Conservation (phyloP, 2,888 invertebrate species). For the Andrena camellia region DNA sequence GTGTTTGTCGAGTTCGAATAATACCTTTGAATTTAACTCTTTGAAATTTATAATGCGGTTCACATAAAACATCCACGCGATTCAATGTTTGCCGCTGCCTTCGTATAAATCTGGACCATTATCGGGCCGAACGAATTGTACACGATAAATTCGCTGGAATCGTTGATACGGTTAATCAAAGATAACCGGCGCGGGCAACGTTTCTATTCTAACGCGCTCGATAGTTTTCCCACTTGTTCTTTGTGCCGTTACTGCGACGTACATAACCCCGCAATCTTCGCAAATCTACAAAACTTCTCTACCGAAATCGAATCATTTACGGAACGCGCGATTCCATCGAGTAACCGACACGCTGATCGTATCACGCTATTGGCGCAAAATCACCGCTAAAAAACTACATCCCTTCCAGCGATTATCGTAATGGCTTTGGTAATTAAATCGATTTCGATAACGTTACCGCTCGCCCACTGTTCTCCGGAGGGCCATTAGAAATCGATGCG, state of each 20-base stretch:
- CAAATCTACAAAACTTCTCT: no score
- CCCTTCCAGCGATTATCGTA: constrained; percentile 23
- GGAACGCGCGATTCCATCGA: constrained; percentile 4
- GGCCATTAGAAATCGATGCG: constrained; percentile 27
- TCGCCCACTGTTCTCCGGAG: constrained; percentile 7
- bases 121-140: constrained; percentile 23
- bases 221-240: neutral
- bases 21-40: constrained; percentile 31
- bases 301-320: constrained; percentile 29
- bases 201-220: neutral
- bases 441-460: constrained; percentile 23
- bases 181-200: neutral
- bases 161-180: constrained; percentile 5
- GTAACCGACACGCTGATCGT: neutral
- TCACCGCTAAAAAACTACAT: constrained; percentile 9
- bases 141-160: neutral
- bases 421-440: constrained; percentile 53
- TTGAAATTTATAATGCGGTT: constrained; percentile 45
- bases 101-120: constrained; percentile 22
- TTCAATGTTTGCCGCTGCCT: neutral
- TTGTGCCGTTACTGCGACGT: constrained; percentile 2
- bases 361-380: neutral
- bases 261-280: no score
- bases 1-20: constrained; percentile 5
- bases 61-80: constrained; percentile 15